Evolutionary conservation across 2,113 vertebrate species (phyloP).

Genomic region (Piaya cayana): DNA sequence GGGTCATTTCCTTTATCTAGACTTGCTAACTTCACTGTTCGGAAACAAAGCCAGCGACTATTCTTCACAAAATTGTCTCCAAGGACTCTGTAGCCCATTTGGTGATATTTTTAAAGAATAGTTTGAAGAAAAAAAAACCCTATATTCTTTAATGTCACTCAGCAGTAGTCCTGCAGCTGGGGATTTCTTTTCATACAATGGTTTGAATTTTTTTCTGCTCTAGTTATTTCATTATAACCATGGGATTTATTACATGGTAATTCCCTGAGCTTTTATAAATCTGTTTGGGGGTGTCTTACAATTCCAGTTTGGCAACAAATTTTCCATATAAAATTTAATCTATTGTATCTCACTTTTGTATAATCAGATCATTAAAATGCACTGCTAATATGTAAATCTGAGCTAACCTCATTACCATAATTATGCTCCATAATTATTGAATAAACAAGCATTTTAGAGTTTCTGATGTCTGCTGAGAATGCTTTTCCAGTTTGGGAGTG

Average conservation of each 20-base stretch:
- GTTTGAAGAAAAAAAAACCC: slow-evolving; percentile 1
- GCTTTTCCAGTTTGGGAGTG: slow-evolving; percentile 41
- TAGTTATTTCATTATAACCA: slow-evolving; percentile 60
- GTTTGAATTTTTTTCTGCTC: slow-evolving; percentile 65
- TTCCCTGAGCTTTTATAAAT: slow-evolving; percentile 67
- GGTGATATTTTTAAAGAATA: slow-evolving; percentile 39
- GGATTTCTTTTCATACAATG: slow-evolving; percentile 53
- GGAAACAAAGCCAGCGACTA: slow-evolving; percentile 45
- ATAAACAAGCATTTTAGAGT: slow-evolving; percentile 66
- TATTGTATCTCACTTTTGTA: slow-evolving; percentile 65
- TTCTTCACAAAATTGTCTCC: slow-evolving; percentile 42
- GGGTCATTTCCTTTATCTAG: slow-evolving; percentile 54
- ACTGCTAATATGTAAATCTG: slow-evolving; percentile 77
- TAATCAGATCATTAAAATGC: slow-evolving; percentile 80
- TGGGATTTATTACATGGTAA: slow-evolving; percentile 66
- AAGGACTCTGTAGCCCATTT: slow-evolving; percentile 22
- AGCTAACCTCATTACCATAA: slow-evolving; percentile 72
- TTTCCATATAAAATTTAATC: slow-evolving; percentile 64
- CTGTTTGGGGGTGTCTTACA: slow-evolving; percentile 22
- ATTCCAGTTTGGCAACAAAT: slow-evolving; percentile 60
- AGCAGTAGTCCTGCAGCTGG: slow-evolving; percentile 32
- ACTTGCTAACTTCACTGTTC: slow-evolving; percentile 25
- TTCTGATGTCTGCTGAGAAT: slow-evolving; percentile 58
- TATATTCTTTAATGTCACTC: slow-evolving; percentile 56
- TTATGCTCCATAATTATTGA: slow-evolving; percentile 71